These are phyloP conservation scores for Microtus montanus DNA, from an alignment of 2,113 vertebrate species.

Conservation along the genomic window DNA sequence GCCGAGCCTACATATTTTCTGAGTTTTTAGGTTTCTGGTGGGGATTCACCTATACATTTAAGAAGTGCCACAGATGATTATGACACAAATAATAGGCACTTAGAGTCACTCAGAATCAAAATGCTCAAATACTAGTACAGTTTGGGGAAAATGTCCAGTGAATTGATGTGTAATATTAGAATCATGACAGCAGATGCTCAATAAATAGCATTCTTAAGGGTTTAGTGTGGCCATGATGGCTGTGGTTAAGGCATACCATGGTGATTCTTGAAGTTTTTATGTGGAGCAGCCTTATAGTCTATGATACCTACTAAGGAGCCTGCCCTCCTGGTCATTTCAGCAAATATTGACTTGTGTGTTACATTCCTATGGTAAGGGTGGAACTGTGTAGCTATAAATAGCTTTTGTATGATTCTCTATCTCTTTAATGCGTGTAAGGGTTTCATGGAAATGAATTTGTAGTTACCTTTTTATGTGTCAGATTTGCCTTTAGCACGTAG, in stretches of 20 bases:
- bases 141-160: not conserved
- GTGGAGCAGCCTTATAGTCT: not conserved
- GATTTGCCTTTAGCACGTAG: not conserved
- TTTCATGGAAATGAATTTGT: not conserved
- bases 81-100: not conserved
- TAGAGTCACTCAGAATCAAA: not conserved
- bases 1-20: not conserved
- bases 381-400: not conserved
- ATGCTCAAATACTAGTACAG: not conserved
- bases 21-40: not conserved
- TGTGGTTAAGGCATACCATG: not conserved
- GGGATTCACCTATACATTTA: not conserved
- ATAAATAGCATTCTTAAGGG: not conserved
- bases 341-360: not conserved
- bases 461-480: slow-evolving; percentile 4
- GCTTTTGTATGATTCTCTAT: not conserved
- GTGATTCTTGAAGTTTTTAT: not conserved
- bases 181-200: not conserved
- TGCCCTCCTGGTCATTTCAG: not conserved
- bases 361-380: slow-evolving; percentile 31
- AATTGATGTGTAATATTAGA: not conserved
- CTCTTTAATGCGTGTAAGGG: slow-evolving; percentile 29
- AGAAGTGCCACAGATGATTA: not conserved
- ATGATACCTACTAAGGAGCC: not conserved
- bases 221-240: no score